Percentiles rank a stretch among this genome's conserved stretches.
These are phyloP conservation scores for Propithecus coquereli DNA, from an alignment of 2,113 vertebrate species.

Conservation along the genomic window DNA sequence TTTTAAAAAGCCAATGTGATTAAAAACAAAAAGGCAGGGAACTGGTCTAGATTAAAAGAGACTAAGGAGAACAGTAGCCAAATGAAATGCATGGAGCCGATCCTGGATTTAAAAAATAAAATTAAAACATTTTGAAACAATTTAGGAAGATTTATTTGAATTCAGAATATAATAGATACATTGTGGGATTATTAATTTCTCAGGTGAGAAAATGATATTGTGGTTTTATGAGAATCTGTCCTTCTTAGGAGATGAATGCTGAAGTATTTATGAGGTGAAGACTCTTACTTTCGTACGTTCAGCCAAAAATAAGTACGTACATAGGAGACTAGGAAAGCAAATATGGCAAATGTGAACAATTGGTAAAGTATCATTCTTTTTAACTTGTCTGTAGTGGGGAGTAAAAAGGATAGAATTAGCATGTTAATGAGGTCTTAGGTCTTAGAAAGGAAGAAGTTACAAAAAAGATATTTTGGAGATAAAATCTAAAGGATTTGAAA, in stretches of 20 bases:
- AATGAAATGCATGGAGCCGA: background rate
- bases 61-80: background rate
- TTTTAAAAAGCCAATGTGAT: background rate
- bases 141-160: conserved; percentile 20
- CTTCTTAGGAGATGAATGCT: conserved; percentile 7
- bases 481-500: conserved; percentile 31
- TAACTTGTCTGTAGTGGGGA: background rate
- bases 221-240: conserved; percentile 15
- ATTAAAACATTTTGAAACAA: background rate
- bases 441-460: background rate
- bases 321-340: background rate
- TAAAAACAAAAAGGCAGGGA: background rate
- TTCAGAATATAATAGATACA: background rate
- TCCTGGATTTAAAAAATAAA: conserved; percentile 21
- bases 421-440: background rate
- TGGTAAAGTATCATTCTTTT: conserved; percentile 15
- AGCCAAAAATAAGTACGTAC: background rate
- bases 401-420: background rate
- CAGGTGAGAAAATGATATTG: background rate
- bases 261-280: background rate
- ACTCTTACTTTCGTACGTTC: background rate
- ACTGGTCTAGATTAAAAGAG: background rate
- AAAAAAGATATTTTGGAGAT: background rate
- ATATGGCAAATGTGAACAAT: background rate
- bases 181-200: conserved; percentile 26